Conservation (phyloP, 2,888 invertebrate species). For the Minunthozetes semirufus region DNA sequence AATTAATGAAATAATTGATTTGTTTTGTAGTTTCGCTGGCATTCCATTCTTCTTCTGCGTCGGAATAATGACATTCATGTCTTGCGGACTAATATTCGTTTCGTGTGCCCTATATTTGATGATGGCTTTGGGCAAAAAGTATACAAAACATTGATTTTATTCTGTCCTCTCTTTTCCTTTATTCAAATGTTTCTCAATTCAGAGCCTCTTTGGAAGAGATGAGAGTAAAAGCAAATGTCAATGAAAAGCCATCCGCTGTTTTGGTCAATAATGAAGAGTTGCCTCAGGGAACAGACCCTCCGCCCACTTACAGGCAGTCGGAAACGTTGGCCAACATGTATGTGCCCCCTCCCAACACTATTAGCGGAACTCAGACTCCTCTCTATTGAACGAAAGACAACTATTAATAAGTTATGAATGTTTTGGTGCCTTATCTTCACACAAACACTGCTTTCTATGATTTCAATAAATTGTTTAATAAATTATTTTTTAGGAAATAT, state of each 20-base stretch:
- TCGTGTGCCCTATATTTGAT: constrained; percentile 85
- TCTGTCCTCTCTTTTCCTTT: background rate
- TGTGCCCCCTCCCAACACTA: background rate
- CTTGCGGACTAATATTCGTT: constrained; percentile 76
- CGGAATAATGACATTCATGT: constrained; percentile 69
- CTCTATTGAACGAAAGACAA: background rate
- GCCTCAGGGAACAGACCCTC: constrained; percentile 19
- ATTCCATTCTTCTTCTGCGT: constrained; percentile 72
- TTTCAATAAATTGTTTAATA: no score
- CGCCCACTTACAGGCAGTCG: background rate
- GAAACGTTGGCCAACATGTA: constrained; percentile 4
- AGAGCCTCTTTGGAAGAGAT: constrained; percentile 38
- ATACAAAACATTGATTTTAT: constrained; percentile 46
- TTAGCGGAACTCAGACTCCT: background rate
- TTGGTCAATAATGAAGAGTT: constrained; percentile 37
- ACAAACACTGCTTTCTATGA: background rate
- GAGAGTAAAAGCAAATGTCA: constrained; percentile 32
- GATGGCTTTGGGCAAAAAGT: constrained; percentile 94
- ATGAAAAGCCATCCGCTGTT: constrained; percentile 19
- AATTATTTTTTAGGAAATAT: no score
- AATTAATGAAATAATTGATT: background rate
- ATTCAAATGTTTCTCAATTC: background rate
- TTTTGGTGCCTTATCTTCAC: constrained; percentile 1
- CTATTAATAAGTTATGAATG: no score
- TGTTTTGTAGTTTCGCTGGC: constrained; percentile 62